Percentiles rank a stretch among this genome's conserved stretches.
phyloP scores from a whole-genome alignment of 2,797 vertebrate genomes.

The Balearica regulorum region DNA sequence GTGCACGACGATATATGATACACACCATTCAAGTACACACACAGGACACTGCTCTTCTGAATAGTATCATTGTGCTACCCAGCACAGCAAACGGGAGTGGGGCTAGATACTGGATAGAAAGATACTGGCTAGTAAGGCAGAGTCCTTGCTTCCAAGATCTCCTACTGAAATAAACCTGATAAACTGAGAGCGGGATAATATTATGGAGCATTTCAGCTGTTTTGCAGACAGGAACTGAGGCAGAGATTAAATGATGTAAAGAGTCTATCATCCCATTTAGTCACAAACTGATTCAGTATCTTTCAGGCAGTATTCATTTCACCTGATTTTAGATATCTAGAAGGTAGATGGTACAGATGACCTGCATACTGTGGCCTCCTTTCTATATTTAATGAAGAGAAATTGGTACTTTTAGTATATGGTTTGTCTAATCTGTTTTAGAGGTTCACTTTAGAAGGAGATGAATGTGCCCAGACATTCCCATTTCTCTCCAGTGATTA shows the following conservation, averaged over 20 bases:
- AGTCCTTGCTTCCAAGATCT: background rate
- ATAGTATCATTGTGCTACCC: background rate
- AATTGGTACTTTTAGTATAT: background rate
- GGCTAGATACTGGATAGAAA: background rate
- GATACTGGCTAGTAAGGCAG: background rate
- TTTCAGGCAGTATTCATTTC: background rate
- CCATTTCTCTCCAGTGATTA: background rate
- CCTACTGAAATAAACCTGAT: background rate
- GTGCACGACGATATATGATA: background rate
- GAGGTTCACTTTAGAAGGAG: background rate
- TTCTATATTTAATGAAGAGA: background rate
- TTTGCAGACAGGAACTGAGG: background rate
- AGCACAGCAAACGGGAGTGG: background rate
- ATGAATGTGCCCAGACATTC: background rate
- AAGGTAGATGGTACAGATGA: background rate
- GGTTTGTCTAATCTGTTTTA: background rate
- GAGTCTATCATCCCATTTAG: background rate
- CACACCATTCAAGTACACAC: background rate
- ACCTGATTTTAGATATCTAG: background rate
- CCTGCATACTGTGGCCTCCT: background rate
- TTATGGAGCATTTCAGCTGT: background rate
- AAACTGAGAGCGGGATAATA: background rate
- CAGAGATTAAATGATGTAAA: background rate
- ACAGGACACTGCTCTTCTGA: background rate
- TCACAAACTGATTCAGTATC: background rate